Conservation (phyloP, 2,113 vertebrate species). For the Ploceus nigricollis region DNA sequence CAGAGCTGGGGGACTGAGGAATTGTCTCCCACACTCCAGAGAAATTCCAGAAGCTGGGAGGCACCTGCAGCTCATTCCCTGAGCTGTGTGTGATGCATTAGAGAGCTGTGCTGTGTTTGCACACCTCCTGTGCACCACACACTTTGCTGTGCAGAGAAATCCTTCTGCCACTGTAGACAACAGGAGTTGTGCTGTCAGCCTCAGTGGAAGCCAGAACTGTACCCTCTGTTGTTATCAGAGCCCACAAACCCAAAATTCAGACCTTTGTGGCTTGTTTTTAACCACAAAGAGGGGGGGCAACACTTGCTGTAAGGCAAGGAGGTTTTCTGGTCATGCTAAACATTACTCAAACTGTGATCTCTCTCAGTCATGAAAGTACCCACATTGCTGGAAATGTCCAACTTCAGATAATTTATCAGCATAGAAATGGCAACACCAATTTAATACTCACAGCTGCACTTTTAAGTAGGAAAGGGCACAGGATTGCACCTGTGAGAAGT, state of each 20-base stretch:
- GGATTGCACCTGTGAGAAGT: background rate
- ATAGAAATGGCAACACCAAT: background rate
- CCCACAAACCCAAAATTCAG: background rate
- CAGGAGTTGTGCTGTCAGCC: background rate
- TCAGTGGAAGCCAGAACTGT: background rate
- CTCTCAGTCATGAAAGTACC: background rate
- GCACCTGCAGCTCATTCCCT: background rate
- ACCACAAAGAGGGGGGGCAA: background rate
- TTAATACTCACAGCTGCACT: background rate
- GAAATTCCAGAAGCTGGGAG: background rate
- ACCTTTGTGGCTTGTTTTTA: background rate
- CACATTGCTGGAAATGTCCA: background rate
- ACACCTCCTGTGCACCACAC: background rate
- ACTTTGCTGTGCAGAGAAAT: background rate
- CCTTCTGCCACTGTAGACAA: background rate
- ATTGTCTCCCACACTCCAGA: background rate
- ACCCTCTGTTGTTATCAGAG: background rate
- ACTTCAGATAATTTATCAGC: background rate
- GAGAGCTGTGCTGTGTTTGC: background rate
- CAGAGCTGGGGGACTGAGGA: background rate
- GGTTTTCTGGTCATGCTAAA: background rate
- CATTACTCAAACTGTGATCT: background rate
- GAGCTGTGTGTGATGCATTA: rapidly evolving
- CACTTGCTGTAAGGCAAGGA: background rate
- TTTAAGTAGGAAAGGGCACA: background rate